Evolutionary conservation across 2,888 invertebrate species (phyloP).

Genomic region (Acheta domesticus): DNA sequence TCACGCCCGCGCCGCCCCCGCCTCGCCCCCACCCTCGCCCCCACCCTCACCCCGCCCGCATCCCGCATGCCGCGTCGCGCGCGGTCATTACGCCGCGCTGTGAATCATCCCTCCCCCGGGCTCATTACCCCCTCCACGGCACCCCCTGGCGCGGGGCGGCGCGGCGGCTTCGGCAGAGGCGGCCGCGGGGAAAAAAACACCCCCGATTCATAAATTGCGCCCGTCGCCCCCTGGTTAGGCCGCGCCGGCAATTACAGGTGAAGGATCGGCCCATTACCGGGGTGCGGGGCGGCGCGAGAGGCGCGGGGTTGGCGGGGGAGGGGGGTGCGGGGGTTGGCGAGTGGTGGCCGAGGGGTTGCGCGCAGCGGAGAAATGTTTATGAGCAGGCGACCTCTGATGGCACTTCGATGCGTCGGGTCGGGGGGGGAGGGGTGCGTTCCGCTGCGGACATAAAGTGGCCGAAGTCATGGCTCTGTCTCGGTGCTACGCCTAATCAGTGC

Average conservation of each 20-base stretch:
- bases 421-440: no score
- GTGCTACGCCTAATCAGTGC: no score
- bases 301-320: background rate
- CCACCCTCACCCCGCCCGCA: no score
- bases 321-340: background rate
- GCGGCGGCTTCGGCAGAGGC: background rate
- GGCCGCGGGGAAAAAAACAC: background rate
- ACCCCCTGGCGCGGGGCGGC: background rate
- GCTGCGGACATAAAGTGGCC: no score
- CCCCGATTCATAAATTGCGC: constrained; percentile 4
- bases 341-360: background rate
- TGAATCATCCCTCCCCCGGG: background rate
- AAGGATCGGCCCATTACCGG: background rate
- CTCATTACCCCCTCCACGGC: background rate
- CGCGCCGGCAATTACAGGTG: background rate
- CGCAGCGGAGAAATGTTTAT: background rate
- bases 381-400: background rate
- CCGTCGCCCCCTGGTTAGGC: constrained; percentile 2
- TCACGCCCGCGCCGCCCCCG: no score
- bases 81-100: no score
- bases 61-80: no score
- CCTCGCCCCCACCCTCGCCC: no score
- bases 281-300: background rate
- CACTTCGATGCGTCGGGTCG: no score
- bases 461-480: no score